Evolutionary conservation across 2,797 vertebrate species (phyloP), one percentile per base, ranked within the genome.

Genomic region (Protosalanx chinensis): DNA sequence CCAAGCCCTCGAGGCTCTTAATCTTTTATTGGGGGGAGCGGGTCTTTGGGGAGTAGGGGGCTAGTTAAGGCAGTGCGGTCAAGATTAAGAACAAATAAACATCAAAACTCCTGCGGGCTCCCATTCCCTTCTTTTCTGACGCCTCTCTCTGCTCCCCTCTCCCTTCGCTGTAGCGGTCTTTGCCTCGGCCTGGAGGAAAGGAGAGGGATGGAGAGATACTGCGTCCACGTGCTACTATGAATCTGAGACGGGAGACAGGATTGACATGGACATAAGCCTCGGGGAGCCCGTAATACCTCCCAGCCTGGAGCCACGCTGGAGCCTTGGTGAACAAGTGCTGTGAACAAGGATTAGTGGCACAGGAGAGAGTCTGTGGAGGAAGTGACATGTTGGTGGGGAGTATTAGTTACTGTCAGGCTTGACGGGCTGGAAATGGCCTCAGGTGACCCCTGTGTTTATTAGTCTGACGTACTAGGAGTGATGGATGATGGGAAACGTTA

Each of bases 111-210:
- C 41, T 46, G 41, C 41, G 3, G 41, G 41, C 41, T 46, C 2
- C 41, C 10, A 12, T 46, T 12, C 12, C 16, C 57, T 12, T 59
- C 57, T 15, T 27, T 27, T 7, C 18, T 59, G 27, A n/a, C 5
- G 4, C 23, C 18, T 59, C 20, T 27, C 23, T 61, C 58, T 29
- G 12, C 61, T 30, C 70, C 33, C 74, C 33, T 62, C 64, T 81
- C 70, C 18, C 33, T 72, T 71, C 23, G 58, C 73, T 20, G 68
- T 70, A 68, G 73, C 1, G 23, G 64, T 67, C 72, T 79, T 57
- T 20, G 60, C 76, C 74, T 33, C 66, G 16, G 51, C 51, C 6
- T 16, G 7, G 15, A 56, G 4, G 51, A n/a, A n/a, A 4, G 51
- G 51, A 56, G 51, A 6, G 18, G 51, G 2, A 56, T 5, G 51